Conservation (phyloP, 1,140 invertebrate genomes). For the Macrobrachium nipponense region DNA sequence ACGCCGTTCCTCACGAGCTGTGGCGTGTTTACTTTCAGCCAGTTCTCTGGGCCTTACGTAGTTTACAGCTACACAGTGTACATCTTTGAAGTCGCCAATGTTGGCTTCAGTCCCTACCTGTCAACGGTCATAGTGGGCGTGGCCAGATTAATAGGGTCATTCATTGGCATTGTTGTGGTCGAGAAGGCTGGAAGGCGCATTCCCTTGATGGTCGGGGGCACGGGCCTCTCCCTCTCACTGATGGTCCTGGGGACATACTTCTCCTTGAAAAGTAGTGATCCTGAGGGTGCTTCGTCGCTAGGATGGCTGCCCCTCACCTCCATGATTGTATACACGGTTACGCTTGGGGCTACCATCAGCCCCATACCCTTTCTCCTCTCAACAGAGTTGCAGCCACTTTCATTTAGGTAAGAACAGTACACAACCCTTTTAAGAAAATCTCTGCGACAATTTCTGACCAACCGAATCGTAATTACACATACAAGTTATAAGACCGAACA, state of each 20-base stretch:
- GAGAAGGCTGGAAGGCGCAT: neutral
- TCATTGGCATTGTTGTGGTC: neutral
- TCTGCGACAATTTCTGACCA: too few species aligned
- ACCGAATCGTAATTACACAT: neutral
- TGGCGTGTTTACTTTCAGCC: conserved; percentile 1
- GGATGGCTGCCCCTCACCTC: neutral
- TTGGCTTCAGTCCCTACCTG: neutral
- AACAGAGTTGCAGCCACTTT: neutral
- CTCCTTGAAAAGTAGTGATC: neutral
- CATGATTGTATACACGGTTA: conserved; percentile 1
- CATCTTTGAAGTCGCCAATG: conserved; percentile 2
- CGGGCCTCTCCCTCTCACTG: neutral
- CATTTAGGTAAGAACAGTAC: neutral
- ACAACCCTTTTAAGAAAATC: neutral
- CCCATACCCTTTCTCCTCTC: conserved; percentile 5
- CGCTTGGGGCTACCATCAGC: neutral
- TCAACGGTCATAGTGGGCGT: conserved; percentile 1
- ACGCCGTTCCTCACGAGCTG: neutral
- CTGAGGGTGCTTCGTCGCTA: neutral
- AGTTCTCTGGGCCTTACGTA: conserved; percentile 5
- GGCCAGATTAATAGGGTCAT: neutral
- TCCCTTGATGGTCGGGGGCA: neutral
- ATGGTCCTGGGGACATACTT: neutral
- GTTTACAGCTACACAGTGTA: conserved; percentile 11
- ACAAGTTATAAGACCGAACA: too few species aligned